These are phyloP conservation scores for Macrotus californicus DNA, from an alignment of 2,113 vertebrate species.

Conservation along the genomic window DNA sequence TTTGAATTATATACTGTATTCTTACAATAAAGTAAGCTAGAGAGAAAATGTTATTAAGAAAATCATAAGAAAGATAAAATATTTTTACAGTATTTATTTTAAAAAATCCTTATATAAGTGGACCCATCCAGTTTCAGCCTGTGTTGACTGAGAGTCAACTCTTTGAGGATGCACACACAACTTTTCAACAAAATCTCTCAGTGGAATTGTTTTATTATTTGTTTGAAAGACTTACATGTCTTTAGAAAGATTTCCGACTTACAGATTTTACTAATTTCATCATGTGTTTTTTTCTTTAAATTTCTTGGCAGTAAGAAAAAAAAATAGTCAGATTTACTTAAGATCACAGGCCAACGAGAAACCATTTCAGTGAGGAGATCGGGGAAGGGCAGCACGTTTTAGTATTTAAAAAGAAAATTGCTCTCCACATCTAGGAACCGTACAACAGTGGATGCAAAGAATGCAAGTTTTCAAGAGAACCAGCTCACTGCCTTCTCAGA, in stretches of 20 bases:
- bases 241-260: neutral
- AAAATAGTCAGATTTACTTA: neutral
- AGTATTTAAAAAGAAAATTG: constrained; percentile 4
- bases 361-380: neutral
- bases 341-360: constrained; percentile 24
- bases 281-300: neutral
- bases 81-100: neutral
- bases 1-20: neutral
- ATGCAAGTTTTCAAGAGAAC: neutral
- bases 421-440: neutral
- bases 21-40: neutral
- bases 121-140: too few relatives aligned
- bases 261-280: neutral
- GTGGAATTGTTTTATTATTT: neutral
- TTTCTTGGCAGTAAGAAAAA: constrained; percentile 4
- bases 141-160: too few relatives aligned
- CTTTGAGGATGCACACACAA: neutral
- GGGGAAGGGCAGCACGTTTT: neutral
- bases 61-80: neutral
- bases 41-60: neutral
- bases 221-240: neutral
- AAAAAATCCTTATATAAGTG: neutral
- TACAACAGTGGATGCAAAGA: neutral
- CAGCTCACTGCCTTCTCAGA: neutral
- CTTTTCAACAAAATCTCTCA: neutral